A percentile compares a stretch with the other conserved stretches of the same genome.
phyloP scores from a whole-genome alignment of 53 echinoderm and acorn worm genomes.

The Crossaster papposus region DNA sequence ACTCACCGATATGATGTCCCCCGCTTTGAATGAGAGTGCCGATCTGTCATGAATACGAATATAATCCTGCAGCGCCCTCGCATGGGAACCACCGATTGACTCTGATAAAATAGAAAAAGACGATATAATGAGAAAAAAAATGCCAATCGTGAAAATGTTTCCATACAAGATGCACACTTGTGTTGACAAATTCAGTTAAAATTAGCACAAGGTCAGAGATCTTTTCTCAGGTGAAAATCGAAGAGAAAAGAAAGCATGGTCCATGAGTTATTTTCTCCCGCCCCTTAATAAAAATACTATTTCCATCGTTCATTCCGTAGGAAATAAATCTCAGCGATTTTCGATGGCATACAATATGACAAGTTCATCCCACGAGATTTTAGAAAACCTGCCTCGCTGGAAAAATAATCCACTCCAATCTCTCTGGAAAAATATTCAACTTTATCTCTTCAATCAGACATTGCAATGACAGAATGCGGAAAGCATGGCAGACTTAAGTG shows the following conservation, averaged over 20 bases:
- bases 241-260: too few species aligned
- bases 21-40: slow-evolving; percentile 88
- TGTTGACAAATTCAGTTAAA: too few species aligned
- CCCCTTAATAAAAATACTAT: too few species aligned
- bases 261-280: too few species aligned
- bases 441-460: background rate
- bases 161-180: too few species aligned
- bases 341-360: background rate
- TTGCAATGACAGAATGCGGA: background rate
- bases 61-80: slow-evolving; percentile 89
- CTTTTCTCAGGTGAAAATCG: too few species aligned
- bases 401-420: background rate
- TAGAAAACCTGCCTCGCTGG: background rate
- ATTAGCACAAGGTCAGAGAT: too few species aligned
- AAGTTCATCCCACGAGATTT: background rate
- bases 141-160: too few species aligned
- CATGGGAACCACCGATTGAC: slow-evolving; percentile 90
- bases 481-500: background rate
- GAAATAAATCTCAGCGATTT: too few species aligned
- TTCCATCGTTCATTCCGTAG: too few species aligned
- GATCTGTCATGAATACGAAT: slow-evolving; percentile 80
- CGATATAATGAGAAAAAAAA: background rate
- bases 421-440: background rate
- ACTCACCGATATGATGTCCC: slow-evolving; percentile 92
- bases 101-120: slow-evolving; percentile 46